These are phyloP conservation scores for Acridotheres tristis DNA, from an alignment of 2,797 vertebrate species.

Conservation along the genomic window DNA sequence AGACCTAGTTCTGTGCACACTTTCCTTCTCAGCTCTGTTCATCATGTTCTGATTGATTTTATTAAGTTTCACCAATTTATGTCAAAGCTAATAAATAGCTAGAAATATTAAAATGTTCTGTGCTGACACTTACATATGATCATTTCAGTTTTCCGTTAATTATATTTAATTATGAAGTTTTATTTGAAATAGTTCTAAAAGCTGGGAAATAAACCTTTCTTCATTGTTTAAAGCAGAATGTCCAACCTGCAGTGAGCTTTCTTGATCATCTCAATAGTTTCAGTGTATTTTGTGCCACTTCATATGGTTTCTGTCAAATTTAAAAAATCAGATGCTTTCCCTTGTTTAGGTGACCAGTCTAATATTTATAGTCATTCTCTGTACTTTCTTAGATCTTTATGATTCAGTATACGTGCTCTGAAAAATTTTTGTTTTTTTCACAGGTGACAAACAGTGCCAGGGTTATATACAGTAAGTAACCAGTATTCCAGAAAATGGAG, in stretches of 20 bases:
- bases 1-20: not conserved
- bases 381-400: not conserved
- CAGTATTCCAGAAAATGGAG: not conserved
- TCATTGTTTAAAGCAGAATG: not conserved
- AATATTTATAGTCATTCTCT: not conserved
- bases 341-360: not conserved
- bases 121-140: not conserved
- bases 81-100: not conserved
- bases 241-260: not conserved
- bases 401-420: not conserved
- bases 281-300: not conserved
- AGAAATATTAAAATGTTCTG: not conserved
- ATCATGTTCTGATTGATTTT: not conserved
- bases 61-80: not conserved
- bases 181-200: not conserved
- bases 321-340: not conserved
- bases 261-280: not conserved
- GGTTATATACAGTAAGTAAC: not conserved
- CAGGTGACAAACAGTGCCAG: not conserved
- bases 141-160: not conserved
- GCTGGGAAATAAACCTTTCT: not conserved
- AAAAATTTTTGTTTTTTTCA: not conserved
- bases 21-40: not conserved
- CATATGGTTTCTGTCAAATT: not conserved
- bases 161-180: not conserved